These are phyloP conservation scores for Ailurus styani DNA, from an alignment of 2,113 vertebrate genomes.

Conservation along the genomic window DNA sequence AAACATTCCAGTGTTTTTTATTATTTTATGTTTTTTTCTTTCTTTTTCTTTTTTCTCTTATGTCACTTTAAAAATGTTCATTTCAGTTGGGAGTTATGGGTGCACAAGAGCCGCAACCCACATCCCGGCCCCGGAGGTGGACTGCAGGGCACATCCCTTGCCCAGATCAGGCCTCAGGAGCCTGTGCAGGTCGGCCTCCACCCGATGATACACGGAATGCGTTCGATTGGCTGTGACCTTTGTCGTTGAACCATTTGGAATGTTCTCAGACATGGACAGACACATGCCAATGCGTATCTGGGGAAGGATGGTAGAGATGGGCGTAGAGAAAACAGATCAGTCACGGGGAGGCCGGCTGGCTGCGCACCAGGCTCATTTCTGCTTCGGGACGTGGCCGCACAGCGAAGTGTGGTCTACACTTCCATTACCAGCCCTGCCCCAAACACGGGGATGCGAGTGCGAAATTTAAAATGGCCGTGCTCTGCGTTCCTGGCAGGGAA, in stretches of 20 bases:
- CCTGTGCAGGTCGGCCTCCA: background rate
- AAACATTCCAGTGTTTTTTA: background rate
- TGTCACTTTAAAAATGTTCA: background rate
- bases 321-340: background rate
- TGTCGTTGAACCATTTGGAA: background rate
- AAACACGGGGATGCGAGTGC: background rate
- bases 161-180: background rate
- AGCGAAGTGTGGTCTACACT: background rate
- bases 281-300: conserved; percentile 4
- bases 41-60: background rate
- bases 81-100: background rate
- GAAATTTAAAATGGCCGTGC: background rate
- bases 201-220: rapidly evolving
- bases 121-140: rapidly evolving
- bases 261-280: conserved; percentile 1
- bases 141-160: background rate
- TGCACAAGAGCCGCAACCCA: rapidly evolving
- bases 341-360: background rate
- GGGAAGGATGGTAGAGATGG: background rate
- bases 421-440: background rate
- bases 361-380: background rate
- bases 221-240: background rate
- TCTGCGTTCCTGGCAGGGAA: background rate
- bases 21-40: background rate
- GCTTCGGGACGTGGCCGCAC: background rate